Percentiles rank a stretch among this genome's conserved stretches.
Evolutionary conservation across 2,888 invertebrate genomes (phyloP).

Genomic region (Lagria hirta): DNA sequence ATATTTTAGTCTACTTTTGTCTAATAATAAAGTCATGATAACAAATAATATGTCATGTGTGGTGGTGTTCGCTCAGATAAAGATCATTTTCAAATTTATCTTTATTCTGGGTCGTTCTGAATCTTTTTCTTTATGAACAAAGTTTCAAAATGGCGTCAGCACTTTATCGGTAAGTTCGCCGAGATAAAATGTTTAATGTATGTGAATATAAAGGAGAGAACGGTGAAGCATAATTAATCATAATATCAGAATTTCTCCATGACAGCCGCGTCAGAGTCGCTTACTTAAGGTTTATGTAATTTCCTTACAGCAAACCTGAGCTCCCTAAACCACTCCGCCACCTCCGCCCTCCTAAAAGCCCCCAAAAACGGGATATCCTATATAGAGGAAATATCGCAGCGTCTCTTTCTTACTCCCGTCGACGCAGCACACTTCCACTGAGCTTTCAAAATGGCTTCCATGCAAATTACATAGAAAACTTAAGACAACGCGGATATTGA

Average conservation of each 20-base stretch:
- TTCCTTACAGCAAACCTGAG: slow-evolving; percentile 50
- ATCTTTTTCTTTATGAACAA: no score
- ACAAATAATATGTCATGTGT: no score
- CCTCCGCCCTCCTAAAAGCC: slow-evolving; percentile 20
- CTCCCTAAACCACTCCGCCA: slow-evolving; percentile 28
- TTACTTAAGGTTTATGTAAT: slow-evolving; percentile 55
- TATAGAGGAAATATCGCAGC: slow-evolving; percentile 16
- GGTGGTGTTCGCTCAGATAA: no score
- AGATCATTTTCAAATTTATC: no score
- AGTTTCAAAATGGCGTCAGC: slow-evolving; percentile 6
- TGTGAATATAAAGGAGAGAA: slow-evolving; percentile 13
- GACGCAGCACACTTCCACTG: slow-evolving; percentile 35
- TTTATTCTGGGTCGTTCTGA: no score
- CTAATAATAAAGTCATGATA: no score
- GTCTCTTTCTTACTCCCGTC: slow-evolving; percentile 18
- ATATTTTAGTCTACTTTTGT: no score
- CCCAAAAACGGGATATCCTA: slow-evolving; percentile 22
- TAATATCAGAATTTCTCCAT: slow-evolving; percentile 49
- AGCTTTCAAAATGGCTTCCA: slow-evolving; percentile 56
- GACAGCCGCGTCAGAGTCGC: slow-evolving; percentile 50
- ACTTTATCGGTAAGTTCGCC: slow-evolving; percentile 1
- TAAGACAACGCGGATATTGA: slow-evolving; percentile 55
- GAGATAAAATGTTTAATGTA: background rate
- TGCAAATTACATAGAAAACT: slow-evolving; percentile 56
- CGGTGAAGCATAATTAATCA: slow-evolving; percentile 48